Evolutionary conservation across 1,140 invertebrate genomes (phyloP).

Genomic region (Magallana angulata): DNA sequence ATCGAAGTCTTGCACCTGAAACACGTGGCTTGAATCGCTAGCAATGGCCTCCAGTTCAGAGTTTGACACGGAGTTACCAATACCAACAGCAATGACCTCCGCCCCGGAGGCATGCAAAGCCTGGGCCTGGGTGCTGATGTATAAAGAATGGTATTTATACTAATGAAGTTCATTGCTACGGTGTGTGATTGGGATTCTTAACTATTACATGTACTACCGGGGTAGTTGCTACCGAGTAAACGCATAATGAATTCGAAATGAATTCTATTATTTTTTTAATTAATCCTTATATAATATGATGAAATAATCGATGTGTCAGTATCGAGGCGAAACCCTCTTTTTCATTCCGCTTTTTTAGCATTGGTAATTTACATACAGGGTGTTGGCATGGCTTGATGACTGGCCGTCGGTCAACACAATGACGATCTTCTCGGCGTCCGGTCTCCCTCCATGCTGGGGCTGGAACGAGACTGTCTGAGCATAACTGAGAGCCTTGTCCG

Average conservation of each 20-base stretch:
- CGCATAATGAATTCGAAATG: too few species aligned
- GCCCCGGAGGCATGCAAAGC: constrained; percentile 46
- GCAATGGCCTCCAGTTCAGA: constrained; percentile 57
- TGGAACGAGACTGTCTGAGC: constrained; percentile 53
- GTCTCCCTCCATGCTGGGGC: constrained; percentile 52
- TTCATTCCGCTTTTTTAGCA: too few species aligned
- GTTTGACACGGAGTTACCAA: constrained; percentile 45
- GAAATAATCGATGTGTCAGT: too few species aligned
- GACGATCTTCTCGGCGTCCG: constrained; percentile 57
- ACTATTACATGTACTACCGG: too few species aligned
- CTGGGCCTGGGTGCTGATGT: not conserved
- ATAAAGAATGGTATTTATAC: too few species aligned
- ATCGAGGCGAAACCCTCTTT: too few species aligned
- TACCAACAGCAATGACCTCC: constrained; percentile 60
- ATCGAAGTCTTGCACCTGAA: constrained; percentile 56
- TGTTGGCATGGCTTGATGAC: constrained; percentile 30
- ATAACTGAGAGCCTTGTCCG: constrained; percentile 56
- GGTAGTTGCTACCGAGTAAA: too few species aligned
- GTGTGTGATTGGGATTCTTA: too few species aligned
- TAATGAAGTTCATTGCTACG: too few species aligned
- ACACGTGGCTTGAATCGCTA: constrained; percentile 46
- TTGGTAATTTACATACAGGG: too few species aligned
- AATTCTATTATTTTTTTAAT: too few species aligned
- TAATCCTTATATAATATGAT: too few species aligned
- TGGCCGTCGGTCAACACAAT: constrained; percentile 65